Evolutionary conservation across 2,113 vertebrate species (phyloP), one percentile per base, ranked within the genome.

Genomic region (Acanthisitta chloris): DNA sequence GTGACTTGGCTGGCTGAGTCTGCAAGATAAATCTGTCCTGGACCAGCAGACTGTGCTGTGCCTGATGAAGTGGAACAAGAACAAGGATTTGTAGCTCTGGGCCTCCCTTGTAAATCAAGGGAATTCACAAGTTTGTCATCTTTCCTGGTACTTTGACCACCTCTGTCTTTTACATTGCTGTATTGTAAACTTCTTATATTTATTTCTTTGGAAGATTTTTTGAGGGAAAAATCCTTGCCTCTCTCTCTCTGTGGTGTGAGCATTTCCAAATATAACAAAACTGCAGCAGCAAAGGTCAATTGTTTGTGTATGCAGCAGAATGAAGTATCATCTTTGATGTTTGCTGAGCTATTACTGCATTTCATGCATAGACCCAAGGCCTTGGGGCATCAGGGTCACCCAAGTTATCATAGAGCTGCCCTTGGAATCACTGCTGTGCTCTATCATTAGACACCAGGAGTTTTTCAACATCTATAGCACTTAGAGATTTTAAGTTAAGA

Each of bases 341-440:
- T 85, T 4, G 8, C 33, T 59, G 64, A 91, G 55, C 45, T 87
- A 66, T 74, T 62, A 17, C 70, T 66, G 73, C 80, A 62, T 65
- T 74, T 64, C 67, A 87, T 76, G 71, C 78, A 59, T 1, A 54
- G 57, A 79, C 59, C 55, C 1, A 3, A 86, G 36, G 29, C 40
- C 43, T 29, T 54, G 61, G 65, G 46, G 71, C 12, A 17, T 12
- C 38, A 42, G 51, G 65, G 49, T 88, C 64, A 79, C 54, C 14
- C 8, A 2, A 0, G 0, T 12, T 28, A 46, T 36, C 65, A 38
- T 11, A 46, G 1, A 26, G 38, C 49, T 65, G 52, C 51, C 38
- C 34, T 4, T 49, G 59, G 52, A 81, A 81, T 52, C 49, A 9
- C 55, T 58, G 65, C 81, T 90, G 21, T 11, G 10, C 61, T 70